Conservation (phyloP, 35 echinoderm and acorn worm species). For the Strongylocentrotus purpuratus region DNA sequence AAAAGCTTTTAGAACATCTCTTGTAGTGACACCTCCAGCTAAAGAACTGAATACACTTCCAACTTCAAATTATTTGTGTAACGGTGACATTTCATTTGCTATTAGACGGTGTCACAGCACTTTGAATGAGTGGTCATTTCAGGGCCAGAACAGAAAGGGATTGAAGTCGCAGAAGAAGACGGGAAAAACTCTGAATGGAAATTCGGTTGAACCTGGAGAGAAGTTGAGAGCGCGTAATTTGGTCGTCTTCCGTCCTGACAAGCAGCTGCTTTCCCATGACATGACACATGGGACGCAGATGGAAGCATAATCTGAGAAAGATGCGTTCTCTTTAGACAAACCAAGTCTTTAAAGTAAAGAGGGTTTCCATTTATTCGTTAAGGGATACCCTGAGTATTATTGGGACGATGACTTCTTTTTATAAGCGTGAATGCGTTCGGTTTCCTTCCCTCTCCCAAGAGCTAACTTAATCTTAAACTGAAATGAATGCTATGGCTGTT, state of each 20-base stretch:
- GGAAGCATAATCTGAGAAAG: background rate
- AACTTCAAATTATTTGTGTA: constrained; percentile 14
- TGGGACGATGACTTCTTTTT: background rate
- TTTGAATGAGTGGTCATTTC: background rate
- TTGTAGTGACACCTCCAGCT: background rate
- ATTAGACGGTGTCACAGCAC: background rate
- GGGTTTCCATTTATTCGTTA: background rate
- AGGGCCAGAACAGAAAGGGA: background rate
- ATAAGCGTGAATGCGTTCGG: background rate
- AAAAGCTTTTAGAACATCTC: background rate
- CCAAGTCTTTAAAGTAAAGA: background rate
- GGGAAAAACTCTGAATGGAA: background rate
- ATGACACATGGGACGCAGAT: constrained; percentile 9
- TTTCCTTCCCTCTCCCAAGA: background rate
- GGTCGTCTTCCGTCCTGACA: background rate
- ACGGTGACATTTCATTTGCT: background rate
- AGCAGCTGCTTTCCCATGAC: background rate
- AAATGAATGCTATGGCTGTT: background rate
- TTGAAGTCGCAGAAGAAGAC: background rate
- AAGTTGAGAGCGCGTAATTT: background rate
- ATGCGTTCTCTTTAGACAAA: background rate
- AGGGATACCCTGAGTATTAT: background rate
- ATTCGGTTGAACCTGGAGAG: background rate
- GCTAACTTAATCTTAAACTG: background rate
- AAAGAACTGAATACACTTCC: background rate